Evolutionary conservation across 2,888 invertebrate genomes (phyloP), one percentile per base, ranked within the genome.

Genomic region (Sarcophaga rosellei): DNA sequence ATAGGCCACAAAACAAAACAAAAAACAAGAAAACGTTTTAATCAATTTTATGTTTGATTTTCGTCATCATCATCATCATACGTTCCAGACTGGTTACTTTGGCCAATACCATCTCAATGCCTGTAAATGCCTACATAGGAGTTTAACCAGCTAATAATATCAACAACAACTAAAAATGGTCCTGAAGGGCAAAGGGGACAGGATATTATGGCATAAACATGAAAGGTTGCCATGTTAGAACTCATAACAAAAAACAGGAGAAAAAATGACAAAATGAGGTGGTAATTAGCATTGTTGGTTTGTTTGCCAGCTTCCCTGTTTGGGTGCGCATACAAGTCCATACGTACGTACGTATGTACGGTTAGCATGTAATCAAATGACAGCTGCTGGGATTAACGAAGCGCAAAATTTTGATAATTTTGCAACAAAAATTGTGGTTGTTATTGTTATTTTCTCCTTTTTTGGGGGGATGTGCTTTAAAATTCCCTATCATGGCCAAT

Each of bases 351-450:
- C 6, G 35, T 8, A 35, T 35, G 10, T 35, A 35, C 35, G 35
- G 35, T 35, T 12, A 12, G 6, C 21, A 84, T 79, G 72, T 76
- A 84, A 85, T 82, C 86, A 86, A 88, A 86, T 88, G 88, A 84
- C 91, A 91, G 91, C 90, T 91, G 91, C 88, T 84, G 88, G 89
- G 92, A 91, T 91, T 91, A 92, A 88, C 91, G 91, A 91, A 91
- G 91, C 92, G 90, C 89, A 91, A 90, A 91, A 90, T 92, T 91
- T 90, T 90, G 89, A 91, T 89, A 90, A 89, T 89, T 83, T 83
- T 53, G 20, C 21, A 72, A 35, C 78, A 79, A 84, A 65, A 17
- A 20, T 45, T 35, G 59, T 53, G 15, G 5, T 66, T 35, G n/a
- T 59, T 59, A 20, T 47, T 70, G 45, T 17, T 11, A 21, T 20